Percentiles rank a stretch among this genome's conserved stretches.
Conservation (phyloP, 2,797 vertebrate genomes). For the Molossus alvarezi region DNA sequence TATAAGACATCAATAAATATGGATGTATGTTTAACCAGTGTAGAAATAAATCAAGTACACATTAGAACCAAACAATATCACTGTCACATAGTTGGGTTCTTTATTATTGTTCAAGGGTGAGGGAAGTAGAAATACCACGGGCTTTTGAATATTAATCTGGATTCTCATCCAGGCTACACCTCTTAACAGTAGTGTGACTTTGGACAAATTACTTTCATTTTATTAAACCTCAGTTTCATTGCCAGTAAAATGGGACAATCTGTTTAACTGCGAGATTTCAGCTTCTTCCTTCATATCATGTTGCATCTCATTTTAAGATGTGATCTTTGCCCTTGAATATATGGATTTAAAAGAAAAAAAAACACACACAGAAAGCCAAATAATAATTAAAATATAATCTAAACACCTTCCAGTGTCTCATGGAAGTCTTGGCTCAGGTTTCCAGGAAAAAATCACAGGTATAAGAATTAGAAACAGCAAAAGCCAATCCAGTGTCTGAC, state of each 20-base stretch:
- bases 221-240: neutral
- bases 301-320: neutral
- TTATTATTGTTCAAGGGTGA: neutral
- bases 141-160: constrained; percentile 40
- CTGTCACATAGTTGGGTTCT: neutral
- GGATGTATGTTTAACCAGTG: neutral
- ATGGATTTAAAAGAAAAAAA: neutral
- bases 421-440: neutral
- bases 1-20: constrained; percentile 30
- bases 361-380: neutral
- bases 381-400: constrained; percentile 65
- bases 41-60: constrained; percentile 44
- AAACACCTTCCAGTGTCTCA: neutral
- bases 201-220: neutral
- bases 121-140: neutral
- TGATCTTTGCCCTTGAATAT: neutral
- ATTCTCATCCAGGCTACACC: neutral
- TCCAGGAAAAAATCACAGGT: constrained; percentile 8
- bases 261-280: constrained; percentile 34
- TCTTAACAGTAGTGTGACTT: neutral
- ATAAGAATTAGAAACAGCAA: constrained; percentile 24
- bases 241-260: neutral
- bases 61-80: neutral
- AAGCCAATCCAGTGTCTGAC: neutral
- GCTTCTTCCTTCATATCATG: neutral